phyloP scores from a whole-genome alignment of 2,797 vertebrate genomes.

The Heliangelus exortis region DNA sequence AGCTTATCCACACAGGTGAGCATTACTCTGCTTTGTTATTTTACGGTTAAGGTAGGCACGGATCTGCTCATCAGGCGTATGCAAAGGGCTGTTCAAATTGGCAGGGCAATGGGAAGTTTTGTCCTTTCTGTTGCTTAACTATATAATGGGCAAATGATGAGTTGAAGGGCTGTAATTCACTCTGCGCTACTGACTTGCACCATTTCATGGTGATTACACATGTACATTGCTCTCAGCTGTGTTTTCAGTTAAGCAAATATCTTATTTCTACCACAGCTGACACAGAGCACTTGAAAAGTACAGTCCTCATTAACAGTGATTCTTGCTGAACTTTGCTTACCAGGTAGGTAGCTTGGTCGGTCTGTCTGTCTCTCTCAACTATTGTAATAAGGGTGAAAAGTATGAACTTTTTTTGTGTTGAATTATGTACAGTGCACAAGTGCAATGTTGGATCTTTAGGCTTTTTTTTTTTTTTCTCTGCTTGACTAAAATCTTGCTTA shows the following conservation, averaged over 20 bases:
- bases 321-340: conserved; percentile 38
- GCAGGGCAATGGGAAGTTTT: neutral
- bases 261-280: conserved; percentile 63
- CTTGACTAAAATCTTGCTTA: neutral
- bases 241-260: conserved; percentile 54
- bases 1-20: conserved; percentile 29
- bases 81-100: neutral
- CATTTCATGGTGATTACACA: conserved; percentile 26
- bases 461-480: fast-evolving
- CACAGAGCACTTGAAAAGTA: conserved; percentile 31
- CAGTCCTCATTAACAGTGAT: neutral
- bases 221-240: conserved; percentile 41
- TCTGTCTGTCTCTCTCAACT: neutral
- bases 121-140: conserved; percentile 17
- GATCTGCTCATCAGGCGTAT: conserved; percentile 14
- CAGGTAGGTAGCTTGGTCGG: conserved; percentile 38
- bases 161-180: conserved; percentile 38
- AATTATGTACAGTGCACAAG: neutral
- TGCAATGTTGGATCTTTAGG: neutral
- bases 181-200: conserved; percentile 41
- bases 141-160: conserved; percentile 7
- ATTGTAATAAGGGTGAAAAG: neutral
- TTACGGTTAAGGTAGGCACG: neutral
- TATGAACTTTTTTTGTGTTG: neutral
- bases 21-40: neutral